phyloP scores from a whole-genome alignment of 92 coral and sea anemone species.

The Anthopleura xanthogrammica region DNA sequence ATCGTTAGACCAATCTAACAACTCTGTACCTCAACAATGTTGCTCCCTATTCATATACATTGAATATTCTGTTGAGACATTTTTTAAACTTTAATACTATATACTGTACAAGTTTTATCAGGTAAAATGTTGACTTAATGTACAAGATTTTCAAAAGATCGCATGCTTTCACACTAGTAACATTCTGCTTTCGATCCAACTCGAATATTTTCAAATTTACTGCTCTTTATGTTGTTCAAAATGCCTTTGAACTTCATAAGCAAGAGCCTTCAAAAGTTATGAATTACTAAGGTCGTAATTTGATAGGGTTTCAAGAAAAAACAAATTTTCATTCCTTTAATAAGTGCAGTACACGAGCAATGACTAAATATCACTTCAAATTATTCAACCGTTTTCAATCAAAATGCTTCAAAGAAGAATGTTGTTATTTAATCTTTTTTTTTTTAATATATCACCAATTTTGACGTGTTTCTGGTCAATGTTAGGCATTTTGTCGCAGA shows the following conservation, averaged over 20 bases:
- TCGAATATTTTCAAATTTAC: not conserved
- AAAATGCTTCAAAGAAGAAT: not conserved
- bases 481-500: not conserved
- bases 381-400: conserved; percentile 3
- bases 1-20: not conserved
- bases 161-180: not conserved
- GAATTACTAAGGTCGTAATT: not conserved
- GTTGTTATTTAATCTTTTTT: not conserved
- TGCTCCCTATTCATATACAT: not conserved
- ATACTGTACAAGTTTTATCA: too few species aligned
- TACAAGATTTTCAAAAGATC: not conserved
- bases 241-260: not conserved
- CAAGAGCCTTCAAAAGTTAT: not conserved
- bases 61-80: too few species aligned
- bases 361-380: not conserved
- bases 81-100: too few species aligned
- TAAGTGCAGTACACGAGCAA: not conserved
- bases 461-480: not conserved
- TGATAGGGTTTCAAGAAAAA: not conserved
- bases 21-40: not conserved
- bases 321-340: not conserved
- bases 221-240: not conserved
- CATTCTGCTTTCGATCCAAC: not conserved
- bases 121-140: too few species aligned
- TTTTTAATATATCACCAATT: not conserved